Conservation (phyloP, 1,140 invertebrate species). For the Zophobas atratus region DNA sequence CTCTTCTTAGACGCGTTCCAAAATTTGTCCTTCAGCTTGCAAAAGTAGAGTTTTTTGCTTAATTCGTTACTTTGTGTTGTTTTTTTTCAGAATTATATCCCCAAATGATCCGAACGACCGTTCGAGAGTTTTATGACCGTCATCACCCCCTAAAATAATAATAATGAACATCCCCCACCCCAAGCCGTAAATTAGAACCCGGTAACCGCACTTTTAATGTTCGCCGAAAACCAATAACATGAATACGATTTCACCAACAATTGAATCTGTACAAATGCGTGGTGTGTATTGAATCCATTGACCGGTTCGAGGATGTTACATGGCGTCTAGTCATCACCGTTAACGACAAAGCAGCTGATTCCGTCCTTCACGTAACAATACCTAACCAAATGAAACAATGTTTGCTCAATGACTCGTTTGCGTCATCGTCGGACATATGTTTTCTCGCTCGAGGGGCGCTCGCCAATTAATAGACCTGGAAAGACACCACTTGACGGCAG, state of each 20-base stretch:
- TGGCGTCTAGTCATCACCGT: constrained; percentile 23
- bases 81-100: too few relatives aligned
- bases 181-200: constrained; percentile 31
- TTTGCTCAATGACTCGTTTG: constrained; percentile 44
- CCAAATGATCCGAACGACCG: too few relatives aligned
- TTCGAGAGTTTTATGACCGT: too few relatives aligned
- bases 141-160: not conserved
- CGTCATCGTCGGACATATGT: constrained; percentile 43
- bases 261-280: constrained; percentile 41
- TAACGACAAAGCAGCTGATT: constrained; percentile 45
- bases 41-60: too few relatives aligned
- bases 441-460: constrained; percentile 11
- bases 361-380: constrained; percentile 15
- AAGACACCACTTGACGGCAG: constrained; percentile 26
- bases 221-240: constrained; percentile 23
- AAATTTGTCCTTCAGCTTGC: too few relatives aligned
- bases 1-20: too few relatives aligned
- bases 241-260: constrained; percentile 43
- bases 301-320: not conserved
- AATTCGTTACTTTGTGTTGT: too few relatives aligned
- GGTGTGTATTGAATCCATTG: constrained; percentile 25
- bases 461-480: constrained; percentile 27
- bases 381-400: constrained; percentile 43
- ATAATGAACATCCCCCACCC: not conserved
- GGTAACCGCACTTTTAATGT: constrained; percentile 21